These are phyloP conservation scores for Ictidomys tridecemlineatus DNA, from an alignment of 2,113 vertebrate species.

Conservation along the genomic window DNA sequence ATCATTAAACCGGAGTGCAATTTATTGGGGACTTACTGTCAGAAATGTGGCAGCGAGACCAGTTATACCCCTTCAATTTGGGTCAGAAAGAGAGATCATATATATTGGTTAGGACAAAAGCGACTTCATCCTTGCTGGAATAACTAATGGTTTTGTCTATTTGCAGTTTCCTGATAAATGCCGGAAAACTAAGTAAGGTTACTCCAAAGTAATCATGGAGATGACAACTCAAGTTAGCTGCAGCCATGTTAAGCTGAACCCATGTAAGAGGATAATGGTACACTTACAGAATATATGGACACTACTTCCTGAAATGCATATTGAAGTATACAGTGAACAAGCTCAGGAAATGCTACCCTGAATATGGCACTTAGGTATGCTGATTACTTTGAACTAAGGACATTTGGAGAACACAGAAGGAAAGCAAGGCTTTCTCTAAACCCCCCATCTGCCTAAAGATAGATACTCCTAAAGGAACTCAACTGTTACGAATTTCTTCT, in stretches of 20 bases:
- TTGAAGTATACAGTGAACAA: background rate
- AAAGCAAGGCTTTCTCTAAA: background rate
- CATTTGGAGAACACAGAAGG: background rate
- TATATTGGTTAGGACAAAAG: background rate
- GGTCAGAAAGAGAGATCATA: background rate
- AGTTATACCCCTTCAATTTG: no score
- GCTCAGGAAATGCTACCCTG: background rate
- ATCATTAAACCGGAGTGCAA: background rate
- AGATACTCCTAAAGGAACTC: background rate
- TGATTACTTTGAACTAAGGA: background rate
- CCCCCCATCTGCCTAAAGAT: background rate
- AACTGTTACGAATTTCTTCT: background rate
- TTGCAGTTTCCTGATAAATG: background rate
- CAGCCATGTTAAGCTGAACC: background rate
- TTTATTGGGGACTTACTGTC: background rate
- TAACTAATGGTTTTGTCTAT: background rate
- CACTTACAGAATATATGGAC: background rate
- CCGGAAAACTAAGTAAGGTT: background rate
- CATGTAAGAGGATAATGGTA: background rate
- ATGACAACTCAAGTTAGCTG: background rate
- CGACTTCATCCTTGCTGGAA: background rate
- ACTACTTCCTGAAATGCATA: constrained; percentile 28
- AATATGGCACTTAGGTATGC: background rate
- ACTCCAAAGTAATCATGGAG: background rate
- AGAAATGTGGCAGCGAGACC: background rate